Percentiles rank a stretch among this genome's conserved stretches.
Evolutionary conservation across 2,888 invertebrate species (phyloP).

Genomic region (Mythimna loreyi): DNA sequence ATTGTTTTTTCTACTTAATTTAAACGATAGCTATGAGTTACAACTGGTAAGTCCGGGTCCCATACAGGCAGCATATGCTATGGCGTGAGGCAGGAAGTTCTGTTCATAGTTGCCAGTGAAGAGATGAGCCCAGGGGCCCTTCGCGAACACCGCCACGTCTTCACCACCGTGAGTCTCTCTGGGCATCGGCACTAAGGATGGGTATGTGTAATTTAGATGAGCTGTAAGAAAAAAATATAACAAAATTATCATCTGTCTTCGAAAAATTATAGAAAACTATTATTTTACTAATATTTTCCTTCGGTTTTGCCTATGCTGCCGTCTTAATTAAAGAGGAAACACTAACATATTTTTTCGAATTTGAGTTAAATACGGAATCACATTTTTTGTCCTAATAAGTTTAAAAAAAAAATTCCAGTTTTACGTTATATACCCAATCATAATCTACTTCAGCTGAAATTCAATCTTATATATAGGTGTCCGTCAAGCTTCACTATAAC

Average conservation of each 20-base stretch:
- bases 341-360: too few relatives aligned
- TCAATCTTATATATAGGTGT: too few relatives aligned
- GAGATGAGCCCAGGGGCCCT: constrained; percentile 95
- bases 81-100: constrained; percentile 94
- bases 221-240: constrained; percentile 74
- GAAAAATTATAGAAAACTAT: too few relatives aligned
- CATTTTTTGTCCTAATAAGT: too few relatives aligned
- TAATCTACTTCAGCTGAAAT: too few relatives aligned
- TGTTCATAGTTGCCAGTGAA: constrained; percentile 95
- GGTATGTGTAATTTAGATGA: constrained; percentile 88
- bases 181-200: constrained; percentile 91
- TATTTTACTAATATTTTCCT: too few relatives aligned
- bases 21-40: constrained; percentile 52
- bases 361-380: too few relatives aligned
- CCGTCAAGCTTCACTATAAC: too few relatives aligned
- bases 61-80: constrained; percentile 94
- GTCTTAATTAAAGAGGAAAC: too few relatives aligned
- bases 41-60: constrained; percentile 91
- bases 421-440: too few relatives aligned
- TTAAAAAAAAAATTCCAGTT: too few relatives aligned
- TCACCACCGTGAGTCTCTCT: constrained; percentile 95
- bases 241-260: neutral
- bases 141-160: constrained; percentile 95
- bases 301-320: too few relatives aligned
- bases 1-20: neutral